Evolutionary conservation across 2,113 vertebrate genomes (phyloP).

Genomic region (Serilophus lunatus): DNA sequence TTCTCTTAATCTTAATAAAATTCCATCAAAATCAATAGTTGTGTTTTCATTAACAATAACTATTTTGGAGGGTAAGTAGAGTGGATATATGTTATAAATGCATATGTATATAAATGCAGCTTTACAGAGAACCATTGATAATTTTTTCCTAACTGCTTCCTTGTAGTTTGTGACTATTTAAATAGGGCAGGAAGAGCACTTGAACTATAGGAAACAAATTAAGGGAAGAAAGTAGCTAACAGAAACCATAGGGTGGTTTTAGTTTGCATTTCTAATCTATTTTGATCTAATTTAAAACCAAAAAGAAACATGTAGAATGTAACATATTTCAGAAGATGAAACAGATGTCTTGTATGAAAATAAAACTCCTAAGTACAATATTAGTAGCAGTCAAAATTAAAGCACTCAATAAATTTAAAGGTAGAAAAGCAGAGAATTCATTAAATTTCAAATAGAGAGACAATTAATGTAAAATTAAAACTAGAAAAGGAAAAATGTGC

Average conservation of each 20-base stretch:
- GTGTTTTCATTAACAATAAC: background rate
- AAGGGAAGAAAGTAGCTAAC: background rate
- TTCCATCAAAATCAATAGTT: background rate
- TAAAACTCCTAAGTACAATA: background rate
- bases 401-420: background rate
- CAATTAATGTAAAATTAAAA: background rate
- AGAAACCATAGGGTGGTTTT: background rate
- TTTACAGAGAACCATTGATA: background rate
- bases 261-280: background rate
- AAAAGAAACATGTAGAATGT: background rate
- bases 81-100: background rate
- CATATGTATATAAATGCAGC: background rate
- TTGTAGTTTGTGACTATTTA: background rate
- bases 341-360: background rate
- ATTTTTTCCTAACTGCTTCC: background rate
- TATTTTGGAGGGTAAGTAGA: background rate
- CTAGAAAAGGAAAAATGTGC: rapidly evolving
- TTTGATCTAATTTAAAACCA: background rate
- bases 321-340: background rate
- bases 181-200: background rate
- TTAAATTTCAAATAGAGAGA: background rate
- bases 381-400: background rate
- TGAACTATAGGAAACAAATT: background rate
- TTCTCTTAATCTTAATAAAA: constrained; percentile 18
- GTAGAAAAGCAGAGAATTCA: background rate